Evolutionary conservation across 2,113 vertebrate genomes (phyloP).

Genomic region (Notechis scutatus): DNA sequence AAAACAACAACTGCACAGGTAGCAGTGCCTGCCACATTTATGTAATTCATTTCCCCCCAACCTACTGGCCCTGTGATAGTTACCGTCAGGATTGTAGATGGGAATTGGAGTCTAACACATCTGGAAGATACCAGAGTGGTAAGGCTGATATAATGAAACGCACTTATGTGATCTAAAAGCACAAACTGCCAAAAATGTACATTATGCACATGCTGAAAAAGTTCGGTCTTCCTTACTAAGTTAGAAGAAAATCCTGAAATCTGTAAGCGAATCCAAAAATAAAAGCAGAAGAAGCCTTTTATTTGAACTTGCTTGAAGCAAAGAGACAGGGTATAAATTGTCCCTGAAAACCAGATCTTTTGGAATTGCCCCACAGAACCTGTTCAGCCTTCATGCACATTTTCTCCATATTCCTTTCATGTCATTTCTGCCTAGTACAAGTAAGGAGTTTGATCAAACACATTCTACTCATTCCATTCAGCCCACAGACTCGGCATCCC

Average conservation of each 20-base stretch:
- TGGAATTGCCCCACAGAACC: slow-evolving; percentile 49
- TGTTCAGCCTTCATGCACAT: slow-evolving; percentile 52
- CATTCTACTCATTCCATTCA: slow-evolving; percentile 73
- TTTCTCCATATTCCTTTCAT: slow-evolving; percentile 59
- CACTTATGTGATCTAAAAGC: slow-evolving; percentile 16
- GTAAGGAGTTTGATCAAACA: slow-evolving; percentile 73
- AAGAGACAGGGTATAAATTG: slow-evolving; percentile 16
- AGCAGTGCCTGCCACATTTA: neutral
- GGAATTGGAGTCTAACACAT: neutral
- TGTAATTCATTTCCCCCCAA: neutral
- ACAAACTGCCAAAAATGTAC: slow-evolving; percentile 15
- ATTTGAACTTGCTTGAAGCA: slow-evolving; percentile 25
- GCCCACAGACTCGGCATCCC: slow-evolving; percentile 68
- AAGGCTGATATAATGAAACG: neutral
- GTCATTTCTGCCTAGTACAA: slow-evolving; percentile 63
- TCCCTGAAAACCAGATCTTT: slow-evolving; percentile 54
- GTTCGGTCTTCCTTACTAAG: slow-evolving; percentile 17
- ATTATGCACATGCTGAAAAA: slow-evolving; percentile 25
- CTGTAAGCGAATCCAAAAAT: neutral
- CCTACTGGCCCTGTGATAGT: neutral
- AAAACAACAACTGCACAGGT: neutral
- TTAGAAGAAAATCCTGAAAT: slow-evolving; percentile 18
- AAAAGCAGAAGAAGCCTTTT: slow-evolving; percentile 3
- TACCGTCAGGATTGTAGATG: neutral
- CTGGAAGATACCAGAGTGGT: neutral